Conservation (phyloP, 2,888 invertebrate species). For the Nephrotoma appendiculata region DNA sequence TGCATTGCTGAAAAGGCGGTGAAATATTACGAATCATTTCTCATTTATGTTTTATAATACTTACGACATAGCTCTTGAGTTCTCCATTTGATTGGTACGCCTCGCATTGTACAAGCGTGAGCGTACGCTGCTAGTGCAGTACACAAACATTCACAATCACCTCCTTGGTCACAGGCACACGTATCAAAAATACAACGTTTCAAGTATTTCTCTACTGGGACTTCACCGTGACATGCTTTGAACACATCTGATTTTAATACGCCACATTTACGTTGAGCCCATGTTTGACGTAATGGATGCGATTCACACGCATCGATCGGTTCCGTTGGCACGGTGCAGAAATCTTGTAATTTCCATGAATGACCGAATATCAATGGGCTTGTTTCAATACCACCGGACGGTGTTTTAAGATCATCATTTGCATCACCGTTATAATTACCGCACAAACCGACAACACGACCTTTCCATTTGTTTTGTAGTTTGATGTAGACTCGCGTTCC, state of each 20-base stretch:
- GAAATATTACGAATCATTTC: background rate
- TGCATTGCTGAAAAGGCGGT: conserved; percentile 55
- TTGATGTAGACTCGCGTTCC: conserved; percentile 71
- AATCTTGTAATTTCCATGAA: conserved; percentile 70
- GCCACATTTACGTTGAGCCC: conserved; percentile 66
- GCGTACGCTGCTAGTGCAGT: conserved; percentile 80
- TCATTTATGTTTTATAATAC: conserved; percentile 26
- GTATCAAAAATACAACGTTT: conserved; percentile 71
- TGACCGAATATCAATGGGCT: conserved; percentile 69
- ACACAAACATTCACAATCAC: conserved; percentile 80
- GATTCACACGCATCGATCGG: conserved; percentile 57
- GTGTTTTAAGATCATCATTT: conserved; percentile 73
- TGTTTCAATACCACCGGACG: conserved; percentile 65
- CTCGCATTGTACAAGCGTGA: conserved; percentile 61
- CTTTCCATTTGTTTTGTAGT: conserved; percentile 63
- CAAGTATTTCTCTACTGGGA: conserved; percentile 53
- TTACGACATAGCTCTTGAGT: conserved; percentile 69
- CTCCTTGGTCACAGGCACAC: conserved; percentile 80
- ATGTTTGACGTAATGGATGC: conserved; percentile 62
- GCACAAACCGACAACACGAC: conserved; percentile 70
- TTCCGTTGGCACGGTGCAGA: conserved; percentile 41
- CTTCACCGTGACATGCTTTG: conserved; percentile 61
- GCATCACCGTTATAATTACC: conserved; percentile 81
- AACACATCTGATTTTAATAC: conserved; percentile 60
- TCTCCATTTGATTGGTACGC: conserved; percentile 70